Evolutionary conservation across 2,888 invertebrate genomes (phyloP), one percentile per base, ranked within the genome.

Genomic region (Ornithoptera priamus): DNA sequence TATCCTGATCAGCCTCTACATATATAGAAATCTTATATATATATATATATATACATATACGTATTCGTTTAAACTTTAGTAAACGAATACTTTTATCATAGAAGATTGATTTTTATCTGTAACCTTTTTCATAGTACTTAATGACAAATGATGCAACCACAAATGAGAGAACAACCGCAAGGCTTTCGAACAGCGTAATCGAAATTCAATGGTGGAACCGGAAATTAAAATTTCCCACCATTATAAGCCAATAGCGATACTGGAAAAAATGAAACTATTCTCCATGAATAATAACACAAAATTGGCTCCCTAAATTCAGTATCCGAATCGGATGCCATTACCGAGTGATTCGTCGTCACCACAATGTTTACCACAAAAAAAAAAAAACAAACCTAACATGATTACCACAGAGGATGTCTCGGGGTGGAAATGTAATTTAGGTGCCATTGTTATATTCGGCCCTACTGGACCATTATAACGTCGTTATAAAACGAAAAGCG

Each of bases 341-440:
- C 39, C 46, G n/a, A 20, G 61, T 61, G 65, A 69, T 65, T 69
- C 42, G 69, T 62, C 65, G 69, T 69, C 70, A 59, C 62, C 70
- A 62, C 65, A 69, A 62, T 39, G 57, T 66, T 62, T 66, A 67
- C 62, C 66, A 8, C 67, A 63, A 24, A 20, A 63, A 50, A 63
- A 24, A 63, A 70, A 66, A 39, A 69, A 57, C 50, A 17, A 20
- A 57, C 50, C 30, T 30, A 22, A 24, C 22, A 39, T 60, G 62
- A 70, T 64, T 64, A 64, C 63, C 68, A 42, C 68, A 63, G 63
- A 66, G 70, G 70, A 70, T 63, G 70, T 66, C 63, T 58, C 59
- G 63, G 30, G 61, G 60, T 30, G 50, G 59, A 60, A 67, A 62
- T 62, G 62, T 66, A 70, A 70, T 70, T 67, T 67, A 53, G 42